phyloP scores from a whole-genome alignment of 1,140 invertebrate species.

The Hormaphis cornu region DNA sequence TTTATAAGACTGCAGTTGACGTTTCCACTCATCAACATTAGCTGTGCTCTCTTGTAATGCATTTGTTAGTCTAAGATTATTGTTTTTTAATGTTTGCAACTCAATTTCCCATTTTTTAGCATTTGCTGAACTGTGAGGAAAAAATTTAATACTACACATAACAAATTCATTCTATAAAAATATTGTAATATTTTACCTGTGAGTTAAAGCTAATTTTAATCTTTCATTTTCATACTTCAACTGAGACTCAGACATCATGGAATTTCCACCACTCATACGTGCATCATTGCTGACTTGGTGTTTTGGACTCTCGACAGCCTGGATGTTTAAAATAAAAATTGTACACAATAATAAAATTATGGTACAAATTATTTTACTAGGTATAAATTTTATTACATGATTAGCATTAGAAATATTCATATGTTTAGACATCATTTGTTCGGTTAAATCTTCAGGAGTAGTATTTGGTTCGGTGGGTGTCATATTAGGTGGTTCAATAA shows the following conservation, averaged over 20 bases:
- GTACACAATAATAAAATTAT: not conserved
- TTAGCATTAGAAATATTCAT: constrained; percentile 13
- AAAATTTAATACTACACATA: not conserved
- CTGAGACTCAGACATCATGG: constrained; percentile 65
- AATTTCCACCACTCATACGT: constrained; percentile 40
- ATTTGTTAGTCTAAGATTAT: constrained; percentile 86
- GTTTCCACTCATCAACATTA: constrained; percentile 97
- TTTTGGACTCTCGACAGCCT: constrained; percentile 52
- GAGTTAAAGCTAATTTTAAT: constrained; percentile 86
- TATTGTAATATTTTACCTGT: constrained; percentile 58
- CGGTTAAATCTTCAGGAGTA: constrained; percentile 21
- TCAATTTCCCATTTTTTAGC: constrained; percentile 98
- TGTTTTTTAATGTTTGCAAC: constrained; percentile 88
- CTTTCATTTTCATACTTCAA: constrained; percentile 95
- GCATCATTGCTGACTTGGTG: constrained; percentile 42
- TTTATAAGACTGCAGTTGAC: constrained; percentile 89
- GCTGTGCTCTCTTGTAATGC: constrained; percentile 94
- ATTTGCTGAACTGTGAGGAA: constrained; percentile 70
- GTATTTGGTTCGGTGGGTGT: constrained; percentile 33
- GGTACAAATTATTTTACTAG: not conserved
- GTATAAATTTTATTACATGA: not conserved
- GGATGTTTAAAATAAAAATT: constrained; percentile 34
- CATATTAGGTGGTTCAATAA: constrained; percentile 46
- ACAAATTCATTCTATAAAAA: not conserved
- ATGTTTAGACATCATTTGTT: constrained; percentile 25